phyloP scores from a whole-genome alignment of 2,888 invertebrate species.

The Philaethria dido region DNA sequence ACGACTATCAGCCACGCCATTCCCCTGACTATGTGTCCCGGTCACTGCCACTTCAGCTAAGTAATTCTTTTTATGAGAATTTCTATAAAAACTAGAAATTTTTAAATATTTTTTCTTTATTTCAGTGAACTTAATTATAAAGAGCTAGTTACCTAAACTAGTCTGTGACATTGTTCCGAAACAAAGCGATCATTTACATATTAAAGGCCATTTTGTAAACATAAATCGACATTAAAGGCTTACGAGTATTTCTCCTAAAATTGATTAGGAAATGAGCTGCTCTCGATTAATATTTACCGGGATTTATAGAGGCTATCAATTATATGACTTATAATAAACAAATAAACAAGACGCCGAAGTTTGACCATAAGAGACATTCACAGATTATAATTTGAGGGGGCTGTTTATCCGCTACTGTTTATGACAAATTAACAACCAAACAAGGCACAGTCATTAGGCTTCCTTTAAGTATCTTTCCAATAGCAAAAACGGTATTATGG shows the following conservation, averaged over 20 bases:
- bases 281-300: neutral
- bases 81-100: neutral
- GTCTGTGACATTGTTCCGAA: neutral
- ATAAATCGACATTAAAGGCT: slow-evolving; percentile 1
- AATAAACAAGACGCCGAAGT: too few species aligned
- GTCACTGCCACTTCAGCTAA: too few species aligned
- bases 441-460: too few species aligned
- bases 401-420: too few species aligned
- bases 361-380: too few species aligned
- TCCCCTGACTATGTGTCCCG: too few species aligned
- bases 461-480: too few species aligned
- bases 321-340: too few species aligned
- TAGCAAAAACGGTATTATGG: too few species aligned
- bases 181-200: slow-evolving; percentile 22
- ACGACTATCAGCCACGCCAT: too few species aligned
- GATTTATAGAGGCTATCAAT: neutral
- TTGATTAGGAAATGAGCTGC: neutral
- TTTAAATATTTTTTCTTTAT: neutral
- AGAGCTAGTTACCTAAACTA: neutral
- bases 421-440: too few species aligned
- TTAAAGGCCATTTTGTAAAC: slow-evolving; percentile 14
- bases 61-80: neutral
- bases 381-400: too few species aligned
- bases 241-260: neutral
- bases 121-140: neutral